Base-by-base conservation (phyloP, 2,888 invertebrate genomes). In the Ophion ventricosus region DNA sequence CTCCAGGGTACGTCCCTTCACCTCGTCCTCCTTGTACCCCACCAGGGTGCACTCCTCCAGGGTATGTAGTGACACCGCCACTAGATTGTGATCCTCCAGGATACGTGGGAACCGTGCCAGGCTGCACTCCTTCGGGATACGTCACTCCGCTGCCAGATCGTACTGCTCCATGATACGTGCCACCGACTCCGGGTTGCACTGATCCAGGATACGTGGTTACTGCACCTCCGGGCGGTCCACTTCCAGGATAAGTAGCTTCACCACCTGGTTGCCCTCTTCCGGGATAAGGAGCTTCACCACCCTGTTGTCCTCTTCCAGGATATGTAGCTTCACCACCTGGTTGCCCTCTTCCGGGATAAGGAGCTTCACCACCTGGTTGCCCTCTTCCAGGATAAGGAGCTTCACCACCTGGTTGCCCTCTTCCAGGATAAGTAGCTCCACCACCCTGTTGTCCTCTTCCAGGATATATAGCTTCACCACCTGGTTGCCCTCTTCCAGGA, bases 191-290 rank as follows among this genome's bases (percentile, higher is more conserved):
- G 7, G 76, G 82, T 29, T 77, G 80, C 8, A 64, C 63, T 7
- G 85, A 86, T 40, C 87, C 85, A 25, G 88, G 87, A 61, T 69
- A 80, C 4, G 49, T 75, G 8, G 49, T 83, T 56, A 81, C 76
- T 10, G 83, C 88, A 26, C 86, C 74, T 70, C 78, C 80, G 0
- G 49, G 20, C 40, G 3, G 70, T 5, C 10, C 67, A 11, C 82
- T 80, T 23, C 84, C 82, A 57, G 83, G 70, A 70, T 69, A 86
- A 29, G 25, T 40, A 67, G 77, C n/a, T 54, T 23, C 20, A 14
- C 81, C 86, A 64, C 86, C 17, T 17, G 49, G 49, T 49, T 49
- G 49, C 49, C 49, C 49, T 49, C 49, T 49, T 17, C 49, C 49
- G 3, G 49, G 49, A 49, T 49, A 49, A 49, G 49, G 14, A 3